Conservation (phyloP, 2,113 vertebrate genomes). For the Emydura subglobosa region DNA sequence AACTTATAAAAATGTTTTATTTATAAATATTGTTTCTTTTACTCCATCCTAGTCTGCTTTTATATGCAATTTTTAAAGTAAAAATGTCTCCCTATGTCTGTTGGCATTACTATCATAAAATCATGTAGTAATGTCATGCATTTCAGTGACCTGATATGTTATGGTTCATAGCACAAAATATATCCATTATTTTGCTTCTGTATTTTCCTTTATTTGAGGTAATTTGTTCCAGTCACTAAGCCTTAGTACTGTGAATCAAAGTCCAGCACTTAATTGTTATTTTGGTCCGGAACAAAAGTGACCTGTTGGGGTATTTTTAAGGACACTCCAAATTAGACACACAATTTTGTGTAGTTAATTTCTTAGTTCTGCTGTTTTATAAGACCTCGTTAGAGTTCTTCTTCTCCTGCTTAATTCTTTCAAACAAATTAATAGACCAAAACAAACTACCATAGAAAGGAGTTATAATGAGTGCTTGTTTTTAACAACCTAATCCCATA, state of each 20-base stretch:
- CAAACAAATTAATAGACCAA: background rate
- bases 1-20: constrained; percentile 51
- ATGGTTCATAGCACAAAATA: background rate
- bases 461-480: background rate
- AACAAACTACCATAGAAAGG: background rate
- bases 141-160: constrained; percentile 21
- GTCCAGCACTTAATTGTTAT: background rate
- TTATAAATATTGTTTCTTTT: constrained; percentile 40
- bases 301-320: background rate
- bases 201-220: constrained; percentile 5
- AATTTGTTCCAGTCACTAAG: constrained; percentile 20
- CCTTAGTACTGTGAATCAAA: constrained; percentile 33
- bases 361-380: background rate
- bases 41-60: background rate
- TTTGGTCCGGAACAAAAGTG: constrained; percentile 33
- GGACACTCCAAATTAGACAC: constrained; percentile 4
- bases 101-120: constrained; percentile 10
- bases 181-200: constrained; percentile 10
- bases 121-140: background rate
- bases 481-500: background rate
- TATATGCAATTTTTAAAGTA: background rate
- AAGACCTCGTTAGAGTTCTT: background rate
- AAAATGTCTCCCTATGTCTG: background rate
- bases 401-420: background rate
- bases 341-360: background rate